Percentiles rank a stretch among this genome's conserved stretches.
Conservation (phyloP, 2,888 invertebrate genomes). For the Phortica magna region DNA sequence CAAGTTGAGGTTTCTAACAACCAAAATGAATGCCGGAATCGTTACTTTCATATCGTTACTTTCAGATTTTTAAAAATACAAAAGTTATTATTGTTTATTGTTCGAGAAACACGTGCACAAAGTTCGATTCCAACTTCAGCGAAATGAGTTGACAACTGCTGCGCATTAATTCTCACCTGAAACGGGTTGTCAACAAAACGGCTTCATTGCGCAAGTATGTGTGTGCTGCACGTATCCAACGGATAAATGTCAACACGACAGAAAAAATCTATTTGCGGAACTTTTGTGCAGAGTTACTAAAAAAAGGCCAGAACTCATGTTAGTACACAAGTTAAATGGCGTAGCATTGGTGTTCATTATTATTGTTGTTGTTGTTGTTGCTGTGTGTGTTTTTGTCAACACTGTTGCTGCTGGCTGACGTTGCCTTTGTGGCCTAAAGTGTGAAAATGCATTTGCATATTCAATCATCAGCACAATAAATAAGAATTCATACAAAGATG, state of each 20-base stretch:
- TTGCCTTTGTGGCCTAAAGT: conserved; percentile 52
- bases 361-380: too few species aligned
- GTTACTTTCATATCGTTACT: too few species aligned
- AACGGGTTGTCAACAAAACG: not conserved
- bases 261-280: not conserved
- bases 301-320: conserved; percentile 28
- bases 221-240: not conserved
- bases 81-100: too few species aligned
- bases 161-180: conserved; percentile 16
- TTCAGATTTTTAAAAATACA: too few species aligned
- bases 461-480: conserved; percentile 73
- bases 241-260: conserved; percentile 5
- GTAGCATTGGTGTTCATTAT: conserved; percentile 11
- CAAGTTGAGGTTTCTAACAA: too few species aligned
- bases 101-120: not conserved
- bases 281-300: conserved; percentile 1
- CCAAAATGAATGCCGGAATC: too few species aligned
- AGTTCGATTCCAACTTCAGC: not conserved
- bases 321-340: conserved; percentile 10
- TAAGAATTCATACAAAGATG: conserved; percentile 67
- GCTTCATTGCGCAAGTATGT: too few species aligned
- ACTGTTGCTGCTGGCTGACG: conserved; percentile 42
- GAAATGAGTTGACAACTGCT: not conserved
- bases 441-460: conserved; percentile 76
- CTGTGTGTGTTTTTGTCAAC: conserved; percentile 16